Percentiles rank a stretch among this genome's conserved stretches.
Conservation (phyloP, 2,113 vertebrate species). For the Noctilio leporinus region DNA sequence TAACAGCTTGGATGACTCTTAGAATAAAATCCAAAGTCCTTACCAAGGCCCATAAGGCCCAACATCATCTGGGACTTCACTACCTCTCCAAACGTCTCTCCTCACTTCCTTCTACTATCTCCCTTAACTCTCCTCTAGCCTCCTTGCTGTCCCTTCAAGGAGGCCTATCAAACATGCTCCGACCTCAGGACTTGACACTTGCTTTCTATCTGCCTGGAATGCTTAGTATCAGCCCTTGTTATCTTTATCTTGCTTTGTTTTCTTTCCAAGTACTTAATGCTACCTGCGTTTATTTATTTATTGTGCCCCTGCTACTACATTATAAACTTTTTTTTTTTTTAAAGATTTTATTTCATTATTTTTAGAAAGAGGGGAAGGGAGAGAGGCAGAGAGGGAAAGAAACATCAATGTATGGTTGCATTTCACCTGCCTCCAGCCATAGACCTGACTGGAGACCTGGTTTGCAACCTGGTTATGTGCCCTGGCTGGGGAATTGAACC, state of each 20-base stretch:
- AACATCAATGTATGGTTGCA: too few relatives aligned
- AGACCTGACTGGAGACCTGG: too few relatives aligned
- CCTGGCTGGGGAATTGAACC: too few relatives aligned
- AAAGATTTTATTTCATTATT: too few relatives aligned
- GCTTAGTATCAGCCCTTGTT: not conserved
- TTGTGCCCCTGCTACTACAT: not conserved
- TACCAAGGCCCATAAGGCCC: not conserved
- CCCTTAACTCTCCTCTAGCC: not conserved
- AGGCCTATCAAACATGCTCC: not conserved
- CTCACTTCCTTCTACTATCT: not conserved
- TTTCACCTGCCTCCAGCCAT: too few relatives aligned
- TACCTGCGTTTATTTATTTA: not conserved
- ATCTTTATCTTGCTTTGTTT: slow-evolving; percentile 18
- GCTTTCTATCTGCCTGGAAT: not conserved
- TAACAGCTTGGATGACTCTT: not conserved
- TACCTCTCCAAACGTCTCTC: not conserved
- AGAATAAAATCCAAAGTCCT: slow-evolving; percentile 33
- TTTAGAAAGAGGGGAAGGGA: too few relatives aligned
- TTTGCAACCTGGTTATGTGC: too few relatives aligned
- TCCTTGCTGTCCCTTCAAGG: not conserved
- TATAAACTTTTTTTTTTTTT: too few relatives aligned
- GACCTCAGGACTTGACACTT: not conserved
- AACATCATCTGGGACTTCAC: not conserved
- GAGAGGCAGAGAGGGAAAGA: too few relatives aligned
- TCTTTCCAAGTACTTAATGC: not conserved